Evolutionary conservation across 2,797 vertebrate genomes (phyloP), one percentile per base, ranked within the genome.

Genomic region (Trachurus trachurus): DNA sequence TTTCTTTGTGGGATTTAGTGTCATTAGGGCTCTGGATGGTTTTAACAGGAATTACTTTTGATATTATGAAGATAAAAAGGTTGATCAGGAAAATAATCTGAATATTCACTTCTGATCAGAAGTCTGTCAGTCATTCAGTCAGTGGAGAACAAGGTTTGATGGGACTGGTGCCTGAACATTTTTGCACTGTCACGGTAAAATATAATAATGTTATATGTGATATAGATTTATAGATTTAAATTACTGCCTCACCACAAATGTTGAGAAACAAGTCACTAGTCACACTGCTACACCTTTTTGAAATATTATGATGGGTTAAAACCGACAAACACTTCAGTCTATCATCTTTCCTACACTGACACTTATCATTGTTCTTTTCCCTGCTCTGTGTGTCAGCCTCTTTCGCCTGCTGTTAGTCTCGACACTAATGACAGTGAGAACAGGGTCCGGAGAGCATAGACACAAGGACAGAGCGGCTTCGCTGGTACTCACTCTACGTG

Each of bases 401-500:
- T 50, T 45, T 77, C 54, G 19, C 34, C 74, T 37, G 78, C 71
- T 59, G 76, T 72, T 21, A 71, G 39, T 64, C 40, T 21, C 1
- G 1, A 57, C 64, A 78, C 66, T 82, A 83, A 87, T 66, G 71
- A 78, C 63, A 15, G 58, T 6, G n/a, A 76, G 60, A 34, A 71
- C 50, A 74, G 15, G 9, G 64, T 82, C 34, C 60, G 29, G 66
- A 68, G 64, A 68, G 49, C 66, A 0, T 21, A 71, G 63, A 79
- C 61, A 61, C 40, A 42, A 57, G 74, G 70, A 81, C 76, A 50
- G 76, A 72, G 56, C 49, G 10, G 70, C 39, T 16, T 70, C 79
- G 79, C 68, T 71, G 66, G 69, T 85, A 97, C 96, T 98, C 96
- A 98, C 98, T 94, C 96, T 98, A 94, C 97, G 96, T 69, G 98